Base-by-base conservation (phyloP, 1,140 invertebrate species). In the Anadara kagoshimensis region DNA sequence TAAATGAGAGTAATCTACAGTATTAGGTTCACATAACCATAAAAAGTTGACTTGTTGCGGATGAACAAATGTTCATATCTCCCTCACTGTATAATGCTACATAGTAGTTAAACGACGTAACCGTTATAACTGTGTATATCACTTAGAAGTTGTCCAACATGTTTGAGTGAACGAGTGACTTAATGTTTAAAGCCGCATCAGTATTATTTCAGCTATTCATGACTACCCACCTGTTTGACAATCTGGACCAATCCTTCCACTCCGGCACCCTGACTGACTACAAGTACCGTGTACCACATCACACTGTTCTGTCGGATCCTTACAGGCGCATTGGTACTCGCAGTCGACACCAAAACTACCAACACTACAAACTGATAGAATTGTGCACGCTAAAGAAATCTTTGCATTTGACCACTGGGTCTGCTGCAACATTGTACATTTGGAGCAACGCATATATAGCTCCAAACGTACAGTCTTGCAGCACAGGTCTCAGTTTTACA, bases 241-340 rank as follows among this genome's bases (percentile, higher is more conserved):
- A 24, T 56, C 54, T 24, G 26, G 7, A 24, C 54, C 54, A 49
- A 4, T 14, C 10, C n/a, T 49, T 49, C 47, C 47, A 49, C 3
- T 18, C 47, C 24, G 20, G 26, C 61, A 63, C 2, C 61, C 61
- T 10, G 61, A 63, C 7, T 7, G 29, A 1, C 22, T 26, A 63
- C 61, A 63, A 16, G 24, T 11, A 47, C 61, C 61, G 10, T 43
- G 26, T 16, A 47, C 22, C 12, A 20, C 5, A 63, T 63, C 24
- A 63, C 61, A 63, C 29, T 63, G 44, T 26, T 63, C 61, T 5
- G n/a, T 63, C 26, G 44, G 44, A 47, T 49, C 61, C 26, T 47
- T 63, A 49, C 61, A 63, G 14, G 20, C 4, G 26, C 61, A 63
- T 18, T 63, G 16, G 8, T 16, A 12, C 12, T 63, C 61, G 49